Percentiles rank a stretch among this genome's conserved stretches.
Conservation (phyloP, 2,888 invertebrate species). For the Eulithis testata region DNA sequence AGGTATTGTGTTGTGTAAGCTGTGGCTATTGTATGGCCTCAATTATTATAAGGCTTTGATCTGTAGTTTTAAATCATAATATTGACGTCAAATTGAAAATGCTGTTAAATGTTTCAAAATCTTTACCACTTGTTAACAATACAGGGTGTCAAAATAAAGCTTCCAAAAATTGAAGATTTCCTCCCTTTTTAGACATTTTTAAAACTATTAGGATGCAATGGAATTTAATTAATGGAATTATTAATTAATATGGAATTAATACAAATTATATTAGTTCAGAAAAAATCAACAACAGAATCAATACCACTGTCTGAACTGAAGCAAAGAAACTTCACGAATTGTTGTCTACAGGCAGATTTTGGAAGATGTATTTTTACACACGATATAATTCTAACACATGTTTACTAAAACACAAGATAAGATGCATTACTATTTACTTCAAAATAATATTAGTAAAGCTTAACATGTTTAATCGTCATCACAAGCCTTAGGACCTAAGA, state of each 20-base stretch:
- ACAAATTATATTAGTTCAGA: no score
- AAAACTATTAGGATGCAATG: neutral
- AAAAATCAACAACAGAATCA: no score
- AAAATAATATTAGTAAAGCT: neutral
- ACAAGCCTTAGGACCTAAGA: neutral
- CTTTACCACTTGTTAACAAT: neutral
- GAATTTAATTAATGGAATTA: no score
- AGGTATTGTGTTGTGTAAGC: neutral
- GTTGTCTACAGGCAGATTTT: no score
- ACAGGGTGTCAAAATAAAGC: neutral
- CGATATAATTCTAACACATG: neutral
- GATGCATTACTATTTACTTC: neutral
- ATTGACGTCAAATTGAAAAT: neutral
- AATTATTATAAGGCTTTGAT: neutral
- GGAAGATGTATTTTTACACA: no score
- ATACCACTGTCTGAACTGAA: no score
- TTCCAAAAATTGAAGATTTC: neutral
- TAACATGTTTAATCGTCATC: constrained; percentile 1
- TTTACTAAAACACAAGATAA: neutral
- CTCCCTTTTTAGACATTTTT: neutral
- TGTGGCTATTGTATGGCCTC: neutral
- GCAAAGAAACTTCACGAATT: no score
- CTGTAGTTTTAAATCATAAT: neutral
- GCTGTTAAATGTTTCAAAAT: neutral
- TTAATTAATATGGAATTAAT: no score